These are phyloP conservation scores for Priocnemis perturbator DNA, from an alignment of 2,888 invertebrate genomes.

Conservation along the genomic window DNA sequence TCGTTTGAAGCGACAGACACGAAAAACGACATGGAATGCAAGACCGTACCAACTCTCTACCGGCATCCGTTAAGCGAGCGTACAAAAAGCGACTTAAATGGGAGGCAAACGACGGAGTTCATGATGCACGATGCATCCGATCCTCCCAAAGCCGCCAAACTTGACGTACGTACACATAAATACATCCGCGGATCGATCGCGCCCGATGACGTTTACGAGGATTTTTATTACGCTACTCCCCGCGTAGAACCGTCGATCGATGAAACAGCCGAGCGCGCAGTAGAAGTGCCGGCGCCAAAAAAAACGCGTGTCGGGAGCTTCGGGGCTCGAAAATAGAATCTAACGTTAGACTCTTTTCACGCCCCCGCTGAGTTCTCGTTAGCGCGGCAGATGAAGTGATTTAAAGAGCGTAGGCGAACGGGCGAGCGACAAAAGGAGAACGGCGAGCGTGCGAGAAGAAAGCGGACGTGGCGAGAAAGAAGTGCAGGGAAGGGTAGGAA, in stretches of 20 bases:
- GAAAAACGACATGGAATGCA: too few relatives aligned
- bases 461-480: too few relatives aligned
- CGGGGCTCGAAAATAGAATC: conserved; percentile 17
- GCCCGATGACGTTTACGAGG: conserved; percentile 38
- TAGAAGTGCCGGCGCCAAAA: neutral
- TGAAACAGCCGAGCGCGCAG: too few relatives aligned
- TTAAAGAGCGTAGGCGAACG: too few relatives aligned
- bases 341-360: conserved; percentile 9
- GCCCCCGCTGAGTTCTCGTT: neutral
- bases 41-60: too few relatives aligned
- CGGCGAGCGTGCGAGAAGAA: too few relatives aligned
- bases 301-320: conserved; percentile 7
- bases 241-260: neutral
- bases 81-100: conserved; percentile 4
- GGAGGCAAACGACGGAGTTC: neutral
- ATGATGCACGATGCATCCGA: neutral
- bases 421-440: too few relatives aligned
- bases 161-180: conserved; percentile 30
- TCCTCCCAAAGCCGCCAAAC: conserved; percentile 28
- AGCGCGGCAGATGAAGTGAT: neutral
- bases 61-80: neutral
- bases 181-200: conserved; percentile 35
- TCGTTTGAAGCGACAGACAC: too few relatives aligned
- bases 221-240: conserved; percentile 46
- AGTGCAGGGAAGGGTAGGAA: too few relatives aligned